Evolutionary conservation across 2,888 invertebrate genomes (phyloP), one percentile per base, ranked within the genome.

Genomic region (Leptinotarsa juncta): DNA sequence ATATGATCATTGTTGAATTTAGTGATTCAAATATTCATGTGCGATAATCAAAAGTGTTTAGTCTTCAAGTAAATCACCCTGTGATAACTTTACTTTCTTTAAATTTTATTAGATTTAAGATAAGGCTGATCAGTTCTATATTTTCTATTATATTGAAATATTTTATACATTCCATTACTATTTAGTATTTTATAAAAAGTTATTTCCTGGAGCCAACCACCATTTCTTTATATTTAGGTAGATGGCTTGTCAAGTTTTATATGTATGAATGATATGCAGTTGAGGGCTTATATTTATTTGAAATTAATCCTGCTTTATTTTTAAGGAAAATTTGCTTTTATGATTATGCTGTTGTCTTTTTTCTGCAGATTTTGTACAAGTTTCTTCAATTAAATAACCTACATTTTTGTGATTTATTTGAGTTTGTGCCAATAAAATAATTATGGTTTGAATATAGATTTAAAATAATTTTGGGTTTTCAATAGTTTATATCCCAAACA

Each of bases 101-200:
- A 23, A 57, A 57, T 57, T 57, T 4, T 23, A 53, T 57, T 57
- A 57, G 12, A 23, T 57, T 12, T 23, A 57, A 57, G 57, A 57
- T 51, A 51, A 23, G 3, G 23, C 4, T 23, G 57, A 57, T 23
- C 23, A 57, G 20, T 57, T 20, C 57, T 23, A 23, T 23, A 53
- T 18, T 53, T 57, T 23, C 15, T 57, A 57, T 57, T 20, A 57
- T 57, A 57, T 23, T 57, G 23, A 57, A 15, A 57, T 57, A 57
- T 57, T 57, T 57, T 57, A 57, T 57, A 23, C 57, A 57, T 57
- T 57, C 57, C 57, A 57, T 23, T 57, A 23, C 26, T 57, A 57
- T 57, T 57, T 57, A 14, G 23, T 57, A 57, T 14, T 20, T 15
- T 57, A 20, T 57, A 15, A 20, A 23, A 23, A 23, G 23, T 57